Evolutionary conservation across 1,140 invertebrate genomes (phyloP).

Genomic region (Rhyacophila brunnea): DNA sequence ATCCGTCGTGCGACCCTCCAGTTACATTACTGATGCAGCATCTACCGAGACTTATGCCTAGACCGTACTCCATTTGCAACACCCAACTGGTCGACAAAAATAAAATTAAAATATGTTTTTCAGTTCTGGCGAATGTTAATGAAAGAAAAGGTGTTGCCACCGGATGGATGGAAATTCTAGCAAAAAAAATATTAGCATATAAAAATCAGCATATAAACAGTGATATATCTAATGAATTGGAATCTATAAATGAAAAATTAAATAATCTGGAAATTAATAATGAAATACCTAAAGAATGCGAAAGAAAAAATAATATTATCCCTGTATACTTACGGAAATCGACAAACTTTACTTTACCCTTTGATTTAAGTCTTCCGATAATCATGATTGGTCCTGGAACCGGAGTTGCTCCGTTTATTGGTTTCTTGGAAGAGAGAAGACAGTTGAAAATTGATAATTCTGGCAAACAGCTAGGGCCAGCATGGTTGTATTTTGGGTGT

Average conservation of each 20-base stretch:
- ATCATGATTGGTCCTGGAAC: slow-evolving; percentile 83
- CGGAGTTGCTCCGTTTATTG: slow-evolving; percentile 78
- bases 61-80: slow-evolving; percentile 79
- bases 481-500: slow-evolving; percentile 76
- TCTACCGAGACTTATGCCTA: slow-evolving; percentile 68
- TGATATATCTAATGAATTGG: not conserved
- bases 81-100: slow-evolving; percentile 53
- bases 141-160: slow-evolving; percentile 65
- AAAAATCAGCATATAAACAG: not conserved
- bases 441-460: slow-evolving; percentile 37
- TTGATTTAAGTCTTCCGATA: slow-evolving; percentile 57
- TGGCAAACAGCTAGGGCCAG: slow-evolving; percentile 43
- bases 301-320: slow-evolving; percentile 33
- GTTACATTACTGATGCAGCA: slow-evolving; percentile 68
- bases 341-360: slow-evolving; percentile 57
- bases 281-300: not conserved
- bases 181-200: not conserved
- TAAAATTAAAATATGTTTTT: slow-evolving; percentile 67
- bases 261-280: not conserved
- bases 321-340: slow-evolving; percentile 65
- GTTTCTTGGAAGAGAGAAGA: slow-evolving; percentile 61
- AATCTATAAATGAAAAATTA: not conserved
- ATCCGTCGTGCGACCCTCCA: slow-evolving; percentile 63
- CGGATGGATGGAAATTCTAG: slow-evolving; percentile 58
- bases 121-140: slow-evolving; percentile 57